These are phyloP conservation scores for Intellagama lesueurii DNA, from an alignment of 2,797 vertebrate genomes.

Conservation along the genomic window DNA sequence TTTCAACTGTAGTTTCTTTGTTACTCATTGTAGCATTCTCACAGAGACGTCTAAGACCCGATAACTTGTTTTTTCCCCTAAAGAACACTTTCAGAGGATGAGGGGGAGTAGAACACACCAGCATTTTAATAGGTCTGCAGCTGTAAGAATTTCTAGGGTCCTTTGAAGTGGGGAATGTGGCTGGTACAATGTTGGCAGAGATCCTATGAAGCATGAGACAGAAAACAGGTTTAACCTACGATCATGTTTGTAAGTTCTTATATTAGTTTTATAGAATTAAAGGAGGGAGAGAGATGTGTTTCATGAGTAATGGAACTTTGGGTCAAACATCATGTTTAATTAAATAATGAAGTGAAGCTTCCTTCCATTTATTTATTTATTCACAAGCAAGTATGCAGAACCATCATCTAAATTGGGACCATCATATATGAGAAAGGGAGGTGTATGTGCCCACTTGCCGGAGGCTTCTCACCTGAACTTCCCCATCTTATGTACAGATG, in stretches of 20 bases:
- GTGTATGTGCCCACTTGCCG: no score
- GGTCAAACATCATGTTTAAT: background rate
- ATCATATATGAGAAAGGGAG: background rate
- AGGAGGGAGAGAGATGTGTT: background rate
- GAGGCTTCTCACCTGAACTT: background rate
- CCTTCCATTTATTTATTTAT: background rate
- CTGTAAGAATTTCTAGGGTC: slow-evolving; percentile 17
- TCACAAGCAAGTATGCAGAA: background rate
- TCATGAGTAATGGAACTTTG: background rate
- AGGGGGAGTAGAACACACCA: background rate
- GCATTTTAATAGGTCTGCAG: slow-evolving; percentile 23
- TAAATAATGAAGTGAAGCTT: background rate
- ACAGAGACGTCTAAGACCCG: background rate
- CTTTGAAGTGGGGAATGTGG: slow-evolving; percentile 28
- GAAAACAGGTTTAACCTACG: background rate
- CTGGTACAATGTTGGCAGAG: slow-evolving; percentile 15
- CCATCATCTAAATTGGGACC: background rate
- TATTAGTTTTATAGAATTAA: background rate
- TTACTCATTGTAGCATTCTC: background rate
- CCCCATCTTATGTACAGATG: no score
- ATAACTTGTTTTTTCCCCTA: background rate
- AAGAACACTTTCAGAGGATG: background rate
- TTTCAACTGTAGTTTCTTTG: slow-evolving; percentile 9
- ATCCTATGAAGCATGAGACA: slow-evolving; percentile 30
- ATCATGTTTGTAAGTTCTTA: background rate